Percentiles rank a stretch among this genome's conserved stretches.
These are phyloP conservation scores for Hypotaenidia philippensis DNA, from an alignment of 2,797 vertebrate species.

Conservation along the genomic window DNA sequence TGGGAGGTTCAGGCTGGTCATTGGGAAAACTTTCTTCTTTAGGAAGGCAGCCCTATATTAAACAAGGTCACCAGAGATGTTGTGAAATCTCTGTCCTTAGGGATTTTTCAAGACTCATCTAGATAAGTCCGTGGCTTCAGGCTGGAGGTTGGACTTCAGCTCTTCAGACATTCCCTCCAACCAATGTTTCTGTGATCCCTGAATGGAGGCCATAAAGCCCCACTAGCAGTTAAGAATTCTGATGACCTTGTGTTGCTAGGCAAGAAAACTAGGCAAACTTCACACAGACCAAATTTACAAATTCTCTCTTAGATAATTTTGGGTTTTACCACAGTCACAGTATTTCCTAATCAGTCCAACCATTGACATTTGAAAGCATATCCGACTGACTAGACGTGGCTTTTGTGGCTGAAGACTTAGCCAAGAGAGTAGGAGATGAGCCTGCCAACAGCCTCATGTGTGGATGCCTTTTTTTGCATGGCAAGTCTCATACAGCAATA, in stretches of 20 bases:
- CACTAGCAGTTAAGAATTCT: neutral
- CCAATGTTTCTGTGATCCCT: neutral
- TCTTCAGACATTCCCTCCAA: neutral
- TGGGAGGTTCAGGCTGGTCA: neutral
- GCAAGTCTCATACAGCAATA: neutral
- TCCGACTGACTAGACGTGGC: neutral
- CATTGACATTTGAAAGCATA: slow-evolving; percentile 39
- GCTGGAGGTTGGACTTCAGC: neutral
- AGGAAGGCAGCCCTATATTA: neutral
- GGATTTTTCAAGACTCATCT: neutral
- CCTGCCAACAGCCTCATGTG: neutral
- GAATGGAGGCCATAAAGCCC: neutral
- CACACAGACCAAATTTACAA: neutral
- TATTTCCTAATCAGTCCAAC: slow-evolving; percentile 9
- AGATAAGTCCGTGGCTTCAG: neutral
- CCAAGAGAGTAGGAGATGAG: neutral
- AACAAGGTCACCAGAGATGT: neutral
- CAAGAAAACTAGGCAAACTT: neutral
- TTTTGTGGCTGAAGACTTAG: slow-evolving; percentile 23
- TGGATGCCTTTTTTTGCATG: fast-evolving
- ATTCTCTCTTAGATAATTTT: neutral
- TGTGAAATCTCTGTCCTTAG: neutral
- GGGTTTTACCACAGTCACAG: neutral
- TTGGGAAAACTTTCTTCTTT: neutral
- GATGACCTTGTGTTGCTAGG: neutral